A percentile compares a stretch with the other conserved stretches of the same genome.
phyloP scores from a whole-genome alignment of 2,113 vertebrate species.

The Genyomyrus donnyi region DNA sequence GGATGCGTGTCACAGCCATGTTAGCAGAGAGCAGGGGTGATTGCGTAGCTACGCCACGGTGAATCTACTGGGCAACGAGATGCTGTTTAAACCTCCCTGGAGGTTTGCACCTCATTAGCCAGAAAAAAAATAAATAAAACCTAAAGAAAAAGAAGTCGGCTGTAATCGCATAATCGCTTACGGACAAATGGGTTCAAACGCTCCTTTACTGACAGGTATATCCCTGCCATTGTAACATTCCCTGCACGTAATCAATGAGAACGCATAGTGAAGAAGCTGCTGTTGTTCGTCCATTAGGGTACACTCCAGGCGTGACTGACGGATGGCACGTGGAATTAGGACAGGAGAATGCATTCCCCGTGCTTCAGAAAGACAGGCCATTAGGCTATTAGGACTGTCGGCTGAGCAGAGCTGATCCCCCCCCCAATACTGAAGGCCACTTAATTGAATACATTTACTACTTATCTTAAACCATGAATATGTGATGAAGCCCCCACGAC shows the following conservation, averaged over 20 bases:
- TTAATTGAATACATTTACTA: constrained; percentile 99
- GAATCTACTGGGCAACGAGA: neutral
- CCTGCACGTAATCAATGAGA: constrained; percentile 32
- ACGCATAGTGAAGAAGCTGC: constrained; percentile 33
- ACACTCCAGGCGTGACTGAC: constrained; percentile 35
- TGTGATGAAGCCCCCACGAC: constrained; percentile 99
- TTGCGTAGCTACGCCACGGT: neutral
- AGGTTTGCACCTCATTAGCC: neutral
- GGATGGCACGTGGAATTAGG: constrained; percentile 38
- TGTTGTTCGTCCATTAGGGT: constrained; percentile 44
- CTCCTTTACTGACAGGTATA: neutral
- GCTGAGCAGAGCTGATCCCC: constrained; percentile 84
- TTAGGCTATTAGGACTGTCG: constrained; percentile 91
- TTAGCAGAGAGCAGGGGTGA: neutral
- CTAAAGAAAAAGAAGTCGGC: neutral
- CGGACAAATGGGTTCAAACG: neutral
- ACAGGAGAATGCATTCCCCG: constrained; percentile 47
- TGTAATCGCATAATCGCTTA: neutral
- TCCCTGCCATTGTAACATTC: neutral
- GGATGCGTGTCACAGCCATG: neutral
- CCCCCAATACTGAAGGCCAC: constrained; percentile 73
- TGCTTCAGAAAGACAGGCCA: constrained; percentile 59
- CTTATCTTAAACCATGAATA: constrained; percentile 99
- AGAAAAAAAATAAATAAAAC: neutral
- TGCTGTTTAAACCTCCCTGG: neutral